Evolutionary conservation across 2,113 vertebrate species (phyloP).

Genomic region (Alectura lathami): DNA sequence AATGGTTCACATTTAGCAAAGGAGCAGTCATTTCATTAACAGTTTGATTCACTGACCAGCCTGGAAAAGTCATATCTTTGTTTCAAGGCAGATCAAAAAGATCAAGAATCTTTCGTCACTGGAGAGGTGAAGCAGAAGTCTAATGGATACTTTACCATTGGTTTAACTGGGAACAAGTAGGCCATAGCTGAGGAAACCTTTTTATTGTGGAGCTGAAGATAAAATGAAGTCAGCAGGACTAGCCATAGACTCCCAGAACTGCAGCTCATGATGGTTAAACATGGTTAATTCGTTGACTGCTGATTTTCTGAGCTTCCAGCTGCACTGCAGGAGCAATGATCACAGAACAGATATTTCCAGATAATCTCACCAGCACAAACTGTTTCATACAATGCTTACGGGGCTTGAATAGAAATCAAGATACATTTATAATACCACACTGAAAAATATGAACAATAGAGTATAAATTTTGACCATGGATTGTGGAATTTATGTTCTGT

Average conservation of each 20-base stretch:
- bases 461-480: neutral
- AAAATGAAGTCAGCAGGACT: neutral
- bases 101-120: neutral
- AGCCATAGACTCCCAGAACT: neutral
- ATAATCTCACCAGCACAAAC: neutral
- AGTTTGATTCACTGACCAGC: neutral
- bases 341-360: neutral
- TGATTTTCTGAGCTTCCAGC: conserved; percentile 5
- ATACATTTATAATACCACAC: neutral
- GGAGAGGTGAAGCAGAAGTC: neutral
- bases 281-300: neutral
- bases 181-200: neutral
- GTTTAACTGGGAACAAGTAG: neutral
- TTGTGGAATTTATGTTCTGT: neutral
- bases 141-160: neutral
- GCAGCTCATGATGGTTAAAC: neutral
- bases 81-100: neutral
- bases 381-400: neutral
- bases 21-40: neutral
- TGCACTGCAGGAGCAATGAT: neutral
- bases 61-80: neutral
- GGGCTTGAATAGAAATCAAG: neutral
- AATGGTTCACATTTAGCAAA: neutral
- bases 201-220: neutral
- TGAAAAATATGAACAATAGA: neutral